Percentiles rank a stretch among this genome's conserved stretches.
These are phyloP conservation scores for Pelobates cultripes DNA, from an alignment of 2,797 vertebrate genomes.

Conservation along the genomic window DNA sequence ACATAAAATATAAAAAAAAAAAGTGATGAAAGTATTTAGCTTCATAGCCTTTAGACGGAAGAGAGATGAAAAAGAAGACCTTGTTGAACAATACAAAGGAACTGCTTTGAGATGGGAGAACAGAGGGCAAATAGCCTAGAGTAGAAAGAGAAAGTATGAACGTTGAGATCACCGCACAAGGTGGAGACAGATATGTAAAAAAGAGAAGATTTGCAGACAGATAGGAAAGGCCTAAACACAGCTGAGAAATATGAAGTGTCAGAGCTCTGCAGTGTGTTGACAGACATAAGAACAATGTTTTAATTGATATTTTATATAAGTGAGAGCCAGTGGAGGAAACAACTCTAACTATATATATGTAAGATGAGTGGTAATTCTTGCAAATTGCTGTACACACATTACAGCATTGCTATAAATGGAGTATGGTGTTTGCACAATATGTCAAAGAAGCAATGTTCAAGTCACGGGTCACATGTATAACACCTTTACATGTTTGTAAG, in stretches of 20 bases:
- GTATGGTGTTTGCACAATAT: slow-evolving; percentile 38
- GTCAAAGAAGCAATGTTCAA: slow-evolving; percentile 25
- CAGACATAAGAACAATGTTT: slow-evolving; percentile 35
- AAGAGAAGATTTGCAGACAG: not conserved
- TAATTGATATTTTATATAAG: slow-evolving; percentile 34
- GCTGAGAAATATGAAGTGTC: slow-evolving; percentile 15
- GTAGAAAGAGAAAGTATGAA: slow-evolving; percentile 5
- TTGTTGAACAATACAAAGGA: not conserved
- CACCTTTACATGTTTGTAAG: slow-evolving; percentile 31
- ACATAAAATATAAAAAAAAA: too few species aligned
- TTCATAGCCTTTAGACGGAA: too few species aligned
- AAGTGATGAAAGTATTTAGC: too few species aligned
- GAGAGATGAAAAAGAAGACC: too few species aligned
- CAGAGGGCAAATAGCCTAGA: not conserved
- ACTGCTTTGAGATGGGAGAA: not conserved
- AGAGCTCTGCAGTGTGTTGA: slow-evolving; percentile 22
- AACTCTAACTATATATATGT: not conserved
- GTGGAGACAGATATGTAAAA: not conserved
- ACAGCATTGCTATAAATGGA: slow-evolving; percentile 42
- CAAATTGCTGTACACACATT: slow-evolving; percentile 33
- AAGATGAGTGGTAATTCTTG: slow-evolving; percentile 27
- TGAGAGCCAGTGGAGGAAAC: slow-evolving; percentile 11
- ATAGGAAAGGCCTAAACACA: slow-evolving; percentile 8
- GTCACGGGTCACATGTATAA: slow-evolving; percentile 47
- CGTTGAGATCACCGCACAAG: slow-evolving; percentile 4